Conservation (phyloP, 2,797 vertebrate genomes). For the Vipera ursinii region DNA sequence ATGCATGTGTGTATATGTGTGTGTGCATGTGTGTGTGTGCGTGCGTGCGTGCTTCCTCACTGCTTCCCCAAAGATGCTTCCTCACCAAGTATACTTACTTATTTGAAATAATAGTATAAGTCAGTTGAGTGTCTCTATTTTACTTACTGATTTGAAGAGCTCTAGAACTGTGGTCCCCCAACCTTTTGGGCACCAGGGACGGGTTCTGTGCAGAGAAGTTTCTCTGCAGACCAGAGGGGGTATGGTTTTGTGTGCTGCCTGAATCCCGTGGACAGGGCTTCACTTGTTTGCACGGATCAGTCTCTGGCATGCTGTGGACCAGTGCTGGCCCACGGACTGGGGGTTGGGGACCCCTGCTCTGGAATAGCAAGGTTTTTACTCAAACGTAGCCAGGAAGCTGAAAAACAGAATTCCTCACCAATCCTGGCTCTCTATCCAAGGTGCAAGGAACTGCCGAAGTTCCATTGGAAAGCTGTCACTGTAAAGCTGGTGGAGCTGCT, state of each 20-base stretch:
- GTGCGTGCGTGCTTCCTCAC: not conserved
- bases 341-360: not conserved
- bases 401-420: slow-evolving; percentile 74
- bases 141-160: not conserved
- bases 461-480: slow-evolving; percentile 99
- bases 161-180: not conserved
- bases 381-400: rapidly evolving
- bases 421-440: slow-evolving; percentile 98
- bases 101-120: not conserved
- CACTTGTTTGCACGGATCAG: not conserved
- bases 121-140: not conserved
- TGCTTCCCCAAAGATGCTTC: not conserved
- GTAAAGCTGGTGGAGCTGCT: slow-evolving; percentile 97
- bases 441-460: slow-evolving; percentile 93
- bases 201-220: not conserved
- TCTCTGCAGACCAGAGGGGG: not conserved
- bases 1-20: too few relatives aligned
- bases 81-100: not conserved
- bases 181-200: not conserved
- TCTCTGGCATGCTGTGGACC: not conserved
- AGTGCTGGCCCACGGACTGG: not conserved
- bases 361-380: rapidly evolving
- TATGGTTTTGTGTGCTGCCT: not conserved
- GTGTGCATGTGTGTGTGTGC: too few relatives aligned
- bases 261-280: not conserved